A percentile compares a stretch with the other conserved stretches of the same genome.
These are phyloP conservation scores for Lepidocolaptes lacrymiger DNA, from an alignment of 2,797 vertebrate species.

Conservation along the genomic window DNA sequence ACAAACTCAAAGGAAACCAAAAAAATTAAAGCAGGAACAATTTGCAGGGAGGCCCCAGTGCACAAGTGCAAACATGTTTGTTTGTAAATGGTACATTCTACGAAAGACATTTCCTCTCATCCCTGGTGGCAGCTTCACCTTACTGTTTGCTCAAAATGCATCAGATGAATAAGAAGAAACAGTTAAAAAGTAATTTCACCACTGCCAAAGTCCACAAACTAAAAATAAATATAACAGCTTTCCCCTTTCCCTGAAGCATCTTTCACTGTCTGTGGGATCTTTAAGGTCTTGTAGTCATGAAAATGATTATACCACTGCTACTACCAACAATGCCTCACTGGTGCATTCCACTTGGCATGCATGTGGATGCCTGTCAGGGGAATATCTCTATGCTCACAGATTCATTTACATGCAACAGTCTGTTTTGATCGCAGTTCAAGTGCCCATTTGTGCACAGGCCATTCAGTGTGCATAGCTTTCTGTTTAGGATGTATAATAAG, in stretches of 20 bases:
- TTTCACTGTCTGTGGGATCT: conserved; percentile 20
- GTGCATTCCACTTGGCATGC: conserved; percentile 8
- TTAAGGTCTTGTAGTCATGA: conserved; percentile 38
- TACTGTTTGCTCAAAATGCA: conserved; percentile 53
- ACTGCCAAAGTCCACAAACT: conserved; percentile 6
- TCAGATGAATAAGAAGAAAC: conserved; percentile 65
- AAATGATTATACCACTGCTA: conserved; percentile 19
- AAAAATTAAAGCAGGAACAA: neutral
- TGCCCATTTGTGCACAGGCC: conserved; percentile 3
- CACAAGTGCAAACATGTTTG: neutral
- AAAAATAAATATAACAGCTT: conserved; percentile 13
- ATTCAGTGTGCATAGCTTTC: conserved; percentile 1
- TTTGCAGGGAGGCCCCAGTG: neutral
- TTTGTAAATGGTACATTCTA: conserved; percentile 8
- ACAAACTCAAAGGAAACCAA: neutral
- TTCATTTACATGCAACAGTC: conserved; percentile 51
- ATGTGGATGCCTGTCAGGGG: neutral
- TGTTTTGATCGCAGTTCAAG: conserved; percentile 45
- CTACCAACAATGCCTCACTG: conserved; percentile 13
- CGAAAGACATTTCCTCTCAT: conserved; percentile 42
- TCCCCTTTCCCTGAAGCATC: neutral
- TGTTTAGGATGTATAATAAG: neutral
- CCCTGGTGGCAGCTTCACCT: conserved; percentile 31
- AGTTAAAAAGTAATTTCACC: conserved; percentile 70
- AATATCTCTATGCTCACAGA: conserved; percentile 26